These are phyloP conservation scores for Sphaerophoria rueppellii DNA, from an alignment of 2,888 invertebrate genomes.

Conservation along the genomic window DNA sequence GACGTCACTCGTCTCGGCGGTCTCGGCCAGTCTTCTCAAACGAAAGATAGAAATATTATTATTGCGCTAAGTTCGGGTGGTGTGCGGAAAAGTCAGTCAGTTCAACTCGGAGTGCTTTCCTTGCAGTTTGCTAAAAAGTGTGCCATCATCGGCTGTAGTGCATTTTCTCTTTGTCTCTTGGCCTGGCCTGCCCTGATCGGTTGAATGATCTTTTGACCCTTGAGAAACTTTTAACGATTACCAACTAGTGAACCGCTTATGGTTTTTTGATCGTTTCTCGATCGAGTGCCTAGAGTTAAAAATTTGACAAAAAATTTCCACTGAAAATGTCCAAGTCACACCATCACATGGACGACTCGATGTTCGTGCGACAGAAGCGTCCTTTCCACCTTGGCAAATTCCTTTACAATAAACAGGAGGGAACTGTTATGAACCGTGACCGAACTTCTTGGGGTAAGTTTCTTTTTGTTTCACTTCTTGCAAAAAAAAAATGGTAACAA, in stretches of 20 bases:
- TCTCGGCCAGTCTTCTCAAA: conserved; percentile 11
- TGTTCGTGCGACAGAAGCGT: conserved; percentile 77
- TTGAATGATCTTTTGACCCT: conserved; percentile 10
- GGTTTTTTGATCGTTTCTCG: conserved; percentile 35
- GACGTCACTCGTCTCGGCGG: background rate
- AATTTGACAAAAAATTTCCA: conserved; percentile 5
- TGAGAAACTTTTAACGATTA: conserved; percentile 10
- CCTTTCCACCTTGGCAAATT: conserved; percentile 78
- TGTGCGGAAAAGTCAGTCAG: conserved; percentile 61
- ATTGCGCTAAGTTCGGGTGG: conserved; percentile 40
- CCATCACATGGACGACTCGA: conserved; percentile 76
- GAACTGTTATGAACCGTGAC: conserved; percentile 86
- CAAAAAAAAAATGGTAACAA: background rate
- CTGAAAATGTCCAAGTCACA: conserved; percentile 79
- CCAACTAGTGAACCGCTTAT: conserved; percentile 43
- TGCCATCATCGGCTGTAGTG: conserved; percentile 20
- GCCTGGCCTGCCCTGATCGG: conserved; percentile 8
- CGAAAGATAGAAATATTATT: conserved; percentile 66
- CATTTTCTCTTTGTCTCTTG: conserved; percentile 4
- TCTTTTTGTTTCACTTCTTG: conserved; percentile 75
- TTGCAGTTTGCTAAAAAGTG: conserved; percentile 15
- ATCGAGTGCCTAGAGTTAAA: conserved; percentile 7
- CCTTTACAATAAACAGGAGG: conserved; percentile 84
- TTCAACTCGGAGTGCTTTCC: conserved; percentile 50
- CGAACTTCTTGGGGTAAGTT: conserved; percentile 87